Conservation (phyloP, 2,888 invertebrate species). For the Capitulum mitella region DNA sequence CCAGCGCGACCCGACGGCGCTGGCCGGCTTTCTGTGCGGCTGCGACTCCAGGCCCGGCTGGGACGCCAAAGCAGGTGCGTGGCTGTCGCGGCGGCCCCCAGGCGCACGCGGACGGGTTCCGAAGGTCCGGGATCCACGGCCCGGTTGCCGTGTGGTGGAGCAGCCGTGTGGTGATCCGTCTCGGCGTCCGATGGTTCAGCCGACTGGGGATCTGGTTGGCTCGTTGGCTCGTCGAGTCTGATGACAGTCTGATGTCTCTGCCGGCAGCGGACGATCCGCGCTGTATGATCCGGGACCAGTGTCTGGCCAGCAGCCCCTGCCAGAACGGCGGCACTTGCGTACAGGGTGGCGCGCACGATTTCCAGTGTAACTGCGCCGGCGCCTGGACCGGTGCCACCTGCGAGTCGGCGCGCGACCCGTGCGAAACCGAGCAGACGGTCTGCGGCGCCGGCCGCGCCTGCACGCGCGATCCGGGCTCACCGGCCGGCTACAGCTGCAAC, state of each 20-base stretch:
- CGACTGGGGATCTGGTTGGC: no score
- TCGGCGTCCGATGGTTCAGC: no score
- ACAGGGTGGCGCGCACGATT: neutral
- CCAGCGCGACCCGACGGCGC: neutral
- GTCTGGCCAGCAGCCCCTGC: slow-evolving; percentile 13
- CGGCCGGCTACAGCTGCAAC: slow-evolving; percentile 25
- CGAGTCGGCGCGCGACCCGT: slow-evolving; percentile 1
- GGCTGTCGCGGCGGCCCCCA: neutral
- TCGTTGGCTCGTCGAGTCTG: no score
- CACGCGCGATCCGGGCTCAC: neutral
- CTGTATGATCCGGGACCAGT: neutral
- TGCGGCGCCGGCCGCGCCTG: slow-evolving; percentile 10
- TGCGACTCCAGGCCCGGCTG: slow-evolving; percentile 18
- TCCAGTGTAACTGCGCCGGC: slow-evolving; percentile 1
- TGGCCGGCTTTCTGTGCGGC: neutral
- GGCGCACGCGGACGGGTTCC: neutral
- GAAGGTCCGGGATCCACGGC: neutral
- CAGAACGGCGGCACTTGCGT: slow-evolving; percentile 19
- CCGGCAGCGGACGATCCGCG: neutral
- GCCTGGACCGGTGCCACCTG: neutral
- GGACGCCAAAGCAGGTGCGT: neutral
- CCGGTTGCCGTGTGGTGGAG: no score
- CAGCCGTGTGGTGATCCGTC: no score
- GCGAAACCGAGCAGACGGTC: neutral
- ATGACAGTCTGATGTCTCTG: neutral